Conservation (phyloP, 1,140 invertebrate species). For the Penaeus vannamei region DNA sequence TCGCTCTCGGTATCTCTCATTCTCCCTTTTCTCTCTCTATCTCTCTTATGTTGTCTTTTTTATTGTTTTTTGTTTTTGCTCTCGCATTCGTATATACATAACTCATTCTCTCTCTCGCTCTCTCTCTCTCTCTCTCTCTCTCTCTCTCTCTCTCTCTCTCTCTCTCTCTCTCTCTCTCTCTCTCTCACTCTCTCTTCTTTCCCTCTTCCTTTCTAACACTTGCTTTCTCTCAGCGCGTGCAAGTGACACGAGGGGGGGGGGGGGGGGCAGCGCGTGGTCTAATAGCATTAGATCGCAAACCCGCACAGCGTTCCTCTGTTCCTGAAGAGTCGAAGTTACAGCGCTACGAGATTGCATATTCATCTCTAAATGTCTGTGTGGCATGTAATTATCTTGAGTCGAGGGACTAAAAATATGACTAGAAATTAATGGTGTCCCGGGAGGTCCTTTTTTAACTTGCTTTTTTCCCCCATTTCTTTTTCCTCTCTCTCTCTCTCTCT, state of each 20-base stretch:
- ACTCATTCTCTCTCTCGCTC: too few relatives aligned
- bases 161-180: conserved; percentile 8
- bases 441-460: not conserved
- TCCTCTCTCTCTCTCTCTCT: not conserved
- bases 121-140: not conserved
- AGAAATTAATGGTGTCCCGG: conserved; percentile 52
- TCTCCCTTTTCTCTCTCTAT: too few relatives aligned
- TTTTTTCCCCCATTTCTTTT: not conserved
- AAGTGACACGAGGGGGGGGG: too few relatives aligned
- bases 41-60: too few relatives aligned
- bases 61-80: too few relatives aligned
- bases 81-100: too few relatives aligned
- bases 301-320: not conserved
- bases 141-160: not conserved
- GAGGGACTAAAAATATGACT: conserved; percentile 43
- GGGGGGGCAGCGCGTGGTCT: too few relatives aligned
- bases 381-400: conserved; percentile 50
- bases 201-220: not conserved
- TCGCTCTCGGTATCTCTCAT: too few relatives aligned
- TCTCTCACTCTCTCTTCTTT: not conserved
- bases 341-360: conserved; percentile 16
- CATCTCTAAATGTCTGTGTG: conserved; percentile 41
- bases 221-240: too few relatives aligned
- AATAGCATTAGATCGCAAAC: not conserved
- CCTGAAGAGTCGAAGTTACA: conserved; percentile 26